Conservation (phyloP, 2,888 invertebrate species). For the Gerris lacustris region DNA sequence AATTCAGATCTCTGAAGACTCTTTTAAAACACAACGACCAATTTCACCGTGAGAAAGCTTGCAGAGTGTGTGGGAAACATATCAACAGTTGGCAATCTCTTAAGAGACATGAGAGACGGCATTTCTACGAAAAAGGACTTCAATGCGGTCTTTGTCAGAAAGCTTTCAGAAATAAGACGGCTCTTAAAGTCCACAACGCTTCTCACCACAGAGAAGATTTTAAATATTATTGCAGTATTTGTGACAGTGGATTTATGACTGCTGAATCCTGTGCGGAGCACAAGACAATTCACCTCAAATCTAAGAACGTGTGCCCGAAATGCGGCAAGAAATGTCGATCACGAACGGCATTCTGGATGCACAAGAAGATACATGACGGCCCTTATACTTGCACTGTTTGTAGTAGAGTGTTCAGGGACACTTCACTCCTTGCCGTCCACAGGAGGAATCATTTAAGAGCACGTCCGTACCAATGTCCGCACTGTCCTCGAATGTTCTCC, state of each 20-base stretch:
- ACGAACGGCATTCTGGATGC: conserved; percentile 23
- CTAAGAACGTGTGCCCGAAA: conserved; percentile 19
- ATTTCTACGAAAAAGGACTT: conserved; percentile 22
- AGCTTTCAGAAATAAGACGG: conserved; percentile 21
- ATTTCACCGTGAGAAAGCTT: conserved; percentile 20
- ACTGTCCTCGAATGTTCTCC: conserved; percentile 23
- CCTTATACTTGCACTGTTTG: conserved; percentile 23
- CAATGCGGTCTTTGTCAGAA: conserved; percentile 23
- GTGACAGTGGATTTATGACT: conserved; percentile 19
- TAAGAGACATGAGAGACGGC: conserved; percentile 20
- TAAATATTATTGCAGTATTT: conserved; percentile 18
- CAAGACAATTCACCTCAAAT: conserved; percentile 18
- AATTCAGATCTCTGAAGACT: conserved; percentile 19
- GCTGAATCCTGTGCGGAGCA: conserved; percentile 20
- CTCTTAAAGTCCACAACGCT: conserved; percentile 18
- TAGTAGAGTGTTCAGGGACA: conserved; percentile 22
- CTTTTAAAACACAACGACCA: conserved; percentile 22
- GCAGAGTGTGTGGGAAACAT: conserved; percentile 23
- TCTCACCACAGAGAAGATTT: conserved; percentile 18
- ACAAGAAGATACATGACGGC: conserved; percentile 22
- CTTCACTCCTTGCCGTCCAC: conserved; percentile 24
- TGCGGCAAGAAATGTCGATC: conserved; percentile 18
- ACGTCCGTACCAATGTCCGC: conserved; percentile 24
- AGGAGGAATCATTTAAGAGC: conserved; percentile 22
- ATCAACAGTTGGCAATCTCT: conserved; percentile 19